Base-by-base conservation (phyloP, 2,888 invertebrate species). In the Pharmacophagus antenor region DNA sequence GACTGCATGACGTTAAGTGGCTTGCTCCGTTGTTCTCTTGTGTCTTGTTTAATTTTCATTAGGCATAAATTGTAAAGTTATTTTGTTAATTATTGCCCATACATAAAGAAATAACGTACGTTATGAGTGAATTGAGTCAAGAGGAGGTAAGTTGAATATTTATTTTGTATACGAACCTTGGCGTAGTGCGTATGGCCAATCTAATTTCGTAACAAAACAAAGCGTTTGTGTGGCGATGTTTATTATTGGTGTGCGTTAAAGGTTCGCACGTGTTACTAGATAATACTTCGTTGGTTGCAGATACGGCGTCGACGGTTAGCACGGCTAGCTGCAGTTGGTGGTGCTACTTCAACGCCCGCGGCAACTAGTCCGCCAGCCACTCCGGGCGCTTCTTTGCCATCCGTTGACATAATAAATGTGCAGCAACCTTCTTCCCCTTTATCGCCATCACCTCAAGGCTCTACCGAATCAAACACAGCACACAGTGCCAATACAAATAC, bases 51-150 rank as follows among this genome's bases (percentile, higher is more conserved):
- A 76, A 76, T 74, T 74, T 77, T 79, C 77, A 53, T 37, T 18
- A 74, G 76, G 72, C 71, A 73, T 80, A 79, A 76, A 76, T 73
- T 74, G 71, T 74, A 71, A 77, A 78, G 76, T 75, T 79, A 76
- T 80, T 74, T 66, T 65, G 68, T 68, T 70, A 73, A 64, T 68
- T 73, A 68, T 69, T 67, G 65, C 66, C 70, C 67, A 72, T 69
- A 71, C 70, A 66, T 66, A 71, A 72, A 72, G 67, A 76, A 70
- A 66, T 67, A 71, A 66, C 66, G 67, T 70, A 70, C 76, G 83
- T 68, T 69, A 96, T 96, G 95, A 95, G 95, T 90, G 96, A 97
- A 92, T 91, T 97, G 72, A 95, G 94, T 80, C 96, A 95, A 84
- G 97, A 97, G 89, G 97, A 97, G 95, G 97, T 95, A 91, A 93